A percentile compares a stretch with the other conserved stretches of the same genome.
Evolutionary conservation across 2,113 vertebrate genomes (phyloP).

Genomic region (Engraulis encrasicolus): DNA sequence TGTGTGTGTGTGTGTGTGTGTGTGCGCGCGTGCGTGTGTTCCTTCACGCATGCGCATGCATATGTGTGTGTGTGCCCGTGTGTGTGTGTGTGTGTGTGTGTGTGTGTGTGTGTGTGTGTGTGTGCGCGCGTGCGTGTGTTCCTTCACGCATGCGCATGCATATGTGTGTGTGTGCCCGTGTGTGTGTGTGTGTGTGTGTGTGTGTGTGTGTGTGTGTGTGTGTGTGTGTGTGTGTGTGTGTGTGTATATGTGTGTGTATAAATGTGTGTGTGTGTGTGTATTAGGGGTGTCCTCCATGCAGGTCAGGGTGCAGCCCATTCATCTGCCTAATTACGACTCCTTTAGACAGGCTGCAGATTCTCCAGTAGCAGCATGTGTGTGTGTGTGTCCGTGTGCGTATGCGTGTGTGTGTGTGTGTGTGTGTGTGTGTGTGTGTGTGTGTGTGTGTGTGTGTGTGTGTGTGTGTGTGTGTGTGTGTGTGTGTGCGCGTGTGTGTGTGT

Average conservation of each 20-base stretch:
- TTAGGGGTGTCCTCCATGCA: slow-evolving; percentile 41
- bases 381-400: too few species aligned
- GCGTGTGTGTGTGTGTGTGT: too few species aligned
- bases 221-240: not conserved
- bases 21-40: not conserved
- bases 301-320: slow-evolving; percentile 89
- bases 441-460: too few species aligned
- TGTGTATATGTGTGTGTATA: not conserved
- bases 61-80: not conserved
- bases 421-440: too few species aligned
- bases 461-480: too few species aligned
- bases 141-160: not conserved
- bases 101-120: not conserved
- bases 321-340: slow-evolving; percentile 91
- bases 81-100: not conserved
- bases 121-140: not conserved
- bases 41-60: slow-evolving; percentile 38
- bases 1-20: not conserved
- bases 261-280: not conserved
- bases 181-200: not conserved
- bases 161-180: not conserved
- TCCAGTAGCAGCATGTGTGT: too few species aligned
- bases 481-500: too few species aligned
- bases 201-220: not conserved
- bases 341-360: too few species aligned